These are phyloP conservation scores for Champsocephalus gunnari DNA, from an alignment of 2,797 vertebrate species.

Conservation along the genomic window DNA sequence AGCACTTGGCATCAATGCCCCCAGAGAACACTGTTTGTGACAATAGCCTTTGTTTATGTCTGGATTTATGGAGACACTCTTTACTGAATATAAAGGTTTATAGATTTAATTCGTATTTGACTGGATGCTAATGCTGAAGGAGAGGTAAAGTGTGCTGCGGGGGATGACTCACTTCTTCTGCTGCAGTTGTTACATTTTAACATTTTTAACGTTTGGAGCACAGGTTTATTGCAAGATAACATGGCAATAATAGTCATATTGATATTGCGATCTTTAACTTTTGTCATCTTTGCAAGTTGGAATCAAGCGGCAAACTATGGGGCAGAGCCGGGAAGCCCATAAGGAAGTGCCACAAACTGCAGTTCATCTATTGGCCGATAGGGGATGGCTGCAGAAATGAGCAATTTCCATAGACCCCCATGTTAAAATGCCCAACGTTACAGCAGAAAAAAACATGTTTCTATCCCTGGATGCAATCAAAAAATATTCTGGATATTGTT, in stretches of 20 bases:
- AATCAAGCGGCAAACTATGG: too few species aligned
- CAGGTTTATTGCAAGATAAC: neutral
- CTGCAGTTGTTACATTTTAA: neutral
- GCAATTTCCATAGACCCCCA: too few species aligned
- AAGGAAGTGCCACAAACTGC: too few species aligned
- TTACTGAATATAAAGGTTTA: slow-evolving; percentile 4
- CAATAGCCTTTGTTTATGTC: slow-evolving; percentile 20
- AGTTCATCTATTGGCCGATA: too few species aligned
- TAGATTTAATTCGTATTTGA: neutral
- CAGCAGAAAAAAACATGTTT: too few species aligned
- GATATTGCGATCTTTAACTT: neutral
- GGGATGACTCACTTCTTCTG: neutral
- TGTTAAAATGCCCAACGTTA: too few species aligned
- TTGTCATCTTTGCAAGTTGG: neutral
- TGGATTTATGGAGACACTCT: slow-evolving; percentile 19
- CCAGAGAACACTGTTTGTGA: slow-evolving; percentile 15
- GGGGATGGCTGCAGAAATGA: too few species aligned
- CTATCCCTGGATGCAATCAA: too few species aligned
- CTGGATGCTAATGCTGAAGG: neutral
- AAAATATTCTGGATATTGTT: too few species aligned
- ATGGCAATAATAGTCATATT: neutral
- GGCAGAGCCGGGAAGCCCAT: too few species aligned
- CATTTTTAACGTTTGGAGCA: neutral
- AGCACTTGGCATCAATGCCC: slow-evolving; percentile 16
- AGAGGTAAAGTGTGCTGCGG: neutral